phyloP scores from a whole-genome alignment of 2,888 invertebrate genomes.

The Morpho deidamia region DNA sequence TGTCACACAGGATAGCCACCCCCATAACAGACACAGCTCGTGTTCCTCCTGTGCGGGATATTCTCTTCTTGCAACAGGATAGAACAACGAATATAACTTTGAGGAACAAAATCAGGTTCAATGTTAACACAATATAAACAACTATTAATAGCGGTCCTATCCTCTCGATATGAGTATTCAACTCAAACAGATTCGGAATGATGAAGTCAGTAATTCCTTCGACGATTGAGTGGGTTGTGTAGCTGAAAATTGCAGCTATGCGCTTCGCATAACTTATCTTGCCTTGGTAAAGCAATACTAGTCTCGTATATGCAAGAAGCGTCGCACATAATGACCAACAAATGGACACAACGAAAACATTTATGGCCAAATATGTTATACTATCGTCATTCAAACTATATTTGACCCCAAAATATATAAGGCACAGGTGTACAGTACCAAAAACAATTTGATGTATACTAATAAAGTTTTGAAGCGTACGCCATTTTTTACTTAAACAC shows the following conservation, averaged over 20 bases:
- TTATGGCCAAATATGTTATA: neutral
- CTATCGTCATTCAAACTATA: too few relatives aligned
- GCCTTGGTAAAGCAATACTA: constrained; percentile 23
- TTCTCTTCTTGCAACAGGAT: constrained; percentile 13
- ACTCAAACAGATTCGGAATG: constrained; percentile 4
- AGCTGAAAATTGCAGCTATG: constrained; percentile 14
- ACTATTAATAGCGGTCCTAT: neutral
- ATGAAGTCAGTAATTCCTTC: constrained; percentile 10
- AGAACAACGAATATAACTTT: constrained; percentile 15
- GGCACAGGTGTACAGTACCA: constrained; percentile 23
- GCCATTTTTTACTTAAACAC: constrained; percentile 26
- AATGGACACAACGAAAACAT: constrained; percentile 13
- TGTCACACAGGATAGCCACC: constrained; percentile 23
- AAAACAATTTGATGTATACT: constrained; percentile 24
- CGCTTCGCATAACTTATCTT: constrained; percentile 24
- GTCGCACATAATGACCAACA: constrained; percentile 27
- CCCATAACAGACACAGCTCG: constrained; percentile 10
- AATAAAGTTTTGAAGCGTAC: constrained; percentile 26
- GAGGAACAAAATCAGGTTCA: constrained; percentile 18
- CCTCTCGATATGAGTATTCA: neutral
- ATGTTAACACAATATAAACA: constrained; percentile 5
- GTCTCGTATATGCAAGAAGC: constrained; percentile 22
- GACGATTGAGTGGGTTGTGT: constrained; percentile 4
- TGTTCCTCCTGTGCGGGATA: constrained; percentile 5
- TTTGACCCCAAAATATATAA: neutral